Percentiles rank a stretch among this genome's conserved stretches.
Evolutionary conservation across 2,113 vertebrate genomes (phyloP).

Genomic region (Heterochromis multidens): DNA sequence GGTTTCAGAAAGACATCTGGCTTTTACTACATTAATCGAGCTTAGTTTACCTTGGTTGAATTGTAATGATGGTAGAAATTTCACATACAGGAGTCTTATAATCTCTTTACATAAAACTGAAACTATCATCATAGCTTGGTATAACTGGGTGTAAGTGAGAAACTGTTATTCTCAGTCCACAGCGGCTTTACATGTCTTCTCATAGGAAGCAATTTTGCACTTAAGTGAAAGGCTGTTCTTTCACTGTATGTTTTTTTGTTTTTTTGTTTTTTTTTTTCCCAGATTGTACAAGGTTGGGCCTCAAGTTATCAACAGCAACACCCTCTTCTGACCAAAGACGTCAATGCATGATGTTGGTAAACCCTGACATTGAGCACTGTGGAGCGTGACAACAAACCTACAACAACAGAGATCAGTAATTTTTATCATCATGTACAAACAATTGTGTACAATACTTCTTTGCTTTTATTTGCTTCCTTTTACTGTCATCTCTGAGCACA

Average conservation of each 20-base stretch:
- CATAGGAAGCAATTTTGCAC: not conserved
- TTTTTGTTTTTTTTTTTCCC: conserved; percentile 1
- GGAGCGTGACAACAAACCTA: not conserved
- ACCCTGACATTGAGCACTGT: not conserved
- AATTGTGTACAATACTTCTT: not conserved
- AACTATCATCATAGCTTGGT: not conserved
- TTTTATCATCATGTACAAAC: not conserved
- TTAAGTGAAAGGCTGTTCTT: not conserved
- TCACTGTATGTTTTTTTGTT: not conserved
- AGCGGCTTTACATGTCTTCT: not conserved
- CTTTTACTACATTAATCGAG: not conserved
- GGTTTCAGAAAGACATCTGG: not conserved
- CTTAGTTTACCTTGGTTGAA: not conserved
- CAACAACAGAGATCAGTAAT: not conserved
- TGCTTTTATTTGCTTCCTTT: not conserved
- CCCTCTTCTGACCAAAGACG: conserved; percentile 77
- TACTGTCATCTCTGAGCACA: not conserved
- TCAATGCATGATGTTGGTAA: conserved; percentile 59
- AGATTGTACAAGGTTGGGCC: conserved; percentile 85
- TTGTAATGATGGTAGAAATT: not conserved
- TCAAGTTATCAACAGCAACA: conserved; percentile 78
- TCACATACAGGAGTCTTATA: not conserved
- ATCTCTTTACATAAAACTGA: not conserved
- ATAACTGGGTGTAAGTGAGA: not conserved
- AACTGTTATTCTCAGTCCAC: not conserved